Evolutionary conservation across 2,797 vertebrate species (phyloP), one percentile per base, ranked within the genome.

Genomic region (Erethizon dorsatum): DNA sequence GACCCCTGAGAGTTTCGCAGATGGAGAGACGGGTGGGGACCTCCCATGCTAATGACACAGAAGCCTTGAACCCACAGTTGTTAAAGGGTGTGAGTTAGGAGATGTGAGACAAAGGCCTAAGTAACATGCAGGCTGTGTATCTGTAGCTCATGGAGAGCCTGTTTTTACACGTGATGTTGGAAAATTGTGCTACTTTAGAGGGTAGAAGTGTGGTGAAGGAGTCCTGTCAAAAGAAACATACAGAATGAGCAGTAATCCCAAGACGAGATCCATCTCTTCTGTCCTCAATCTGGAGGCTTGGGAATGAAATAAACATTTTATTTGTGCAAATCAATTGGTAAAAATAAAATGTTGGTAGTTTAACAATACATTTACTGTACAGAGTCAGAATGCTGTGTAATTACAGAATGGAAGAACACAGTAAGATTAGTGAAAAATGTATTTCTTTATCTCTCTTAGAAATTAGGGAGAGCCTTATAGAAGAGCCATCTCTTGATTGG

Each of bases 21-120:
- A 92, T 97, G 95, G 95, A 96, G 92, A 95, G 41, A 91, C 90
- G 95, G 96, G 82, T 96, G 95, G 92, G 37, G 11, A 89, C 91
- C 94, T 86, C 86, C 41, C 54, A 0, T 82, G 88, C 88, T 96
- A 89, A 97, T 67, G 65, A 96, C 69, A 3, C 0, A 24, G 54
- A 88, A 84, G 37, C 37, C 88, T 91, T 94, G 92, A 82, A 92
- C 91, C 96, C 88, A 71, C 83, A 84, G 57, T 77, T 73, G 69
- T 94, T 87, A 41, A 20, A 89, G 88, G 77, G 37, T 41, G 37
- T 24, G 12, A 33, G 50, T 13, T 92, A 78, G 88, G 61, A 93
- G 85, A 73, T 69, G 6, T 45, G 79, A 84, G 59, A 59, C 83
- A 79, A 67, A 95, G 77, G 67, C 52, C 37, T 41, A 41, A 41